phyloP scores from a whole-genome alignment of 2,888 invertebrate species.

The Drosophila borealis region DNA sequence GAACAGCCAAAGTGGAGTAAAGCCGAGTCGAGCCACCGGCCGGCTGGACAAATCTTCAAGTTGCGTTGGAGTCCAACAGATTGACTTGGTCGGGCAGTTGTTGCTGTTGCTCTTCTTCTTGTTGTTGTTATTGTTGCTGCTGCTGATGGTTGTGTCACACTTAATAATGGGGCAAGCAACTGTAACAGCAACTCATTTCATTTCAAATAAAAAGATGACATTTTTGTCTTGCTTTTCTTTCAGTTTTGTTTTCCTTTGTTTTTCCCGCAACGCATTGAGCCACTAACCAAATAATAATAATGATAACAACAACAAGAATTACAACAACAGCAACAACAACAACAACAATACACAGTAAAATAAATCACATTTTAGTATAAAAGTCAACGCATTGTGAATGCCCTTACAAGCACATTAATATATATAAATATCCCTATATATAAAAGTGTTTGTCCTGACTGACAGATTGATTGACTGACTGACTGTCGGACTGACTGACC shows the following conservation, averaged over 20 bases:
- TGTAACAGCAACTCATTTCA: slow-evolving; percentile 54
- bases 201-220: slow-evolving; percentile 61
- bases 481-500: no score
- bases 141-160: slow-evolving; percentile 53
- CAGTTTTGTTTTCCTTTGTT: slow-evolving; percentile 26
- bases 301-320: background rate
- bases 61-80: slow-evolving; percentile 53
- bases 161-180: slow-evolving; percentile 61
- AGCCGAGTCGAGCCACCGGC: slow-evolving; percentile 18
- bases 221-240: slow-evolving; percentile 36
- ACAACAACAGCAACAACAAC: slow-evolving; percentile 4
- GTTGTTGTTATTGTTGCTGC: slow-evolving; percentile 8
- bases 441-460: no score
- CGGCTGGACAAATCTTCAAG: slow-evolving; percentile 38
- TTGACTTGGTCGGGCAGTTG: slow-evolving; percentile 32
- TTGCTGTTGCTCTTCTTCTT: background rate
- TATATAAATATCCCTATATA: background rate
- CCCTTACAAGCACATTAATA: background rate
- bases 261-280: slow-evolving; percentile 8
- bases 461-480: no score
- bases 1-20: slow-evolving; percentile 1
- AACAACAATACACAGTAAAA: background rate
- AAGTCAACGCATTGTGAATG: slow-evolving; percentile 9
- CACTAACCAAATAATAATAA: slow-evolving; percentile 5
- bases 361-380: slow-evolving; percentile 14